Base-by-base conservation (phyloP, 2,888 invertebrate genomes). In the Acheta domesticus region DNA sequence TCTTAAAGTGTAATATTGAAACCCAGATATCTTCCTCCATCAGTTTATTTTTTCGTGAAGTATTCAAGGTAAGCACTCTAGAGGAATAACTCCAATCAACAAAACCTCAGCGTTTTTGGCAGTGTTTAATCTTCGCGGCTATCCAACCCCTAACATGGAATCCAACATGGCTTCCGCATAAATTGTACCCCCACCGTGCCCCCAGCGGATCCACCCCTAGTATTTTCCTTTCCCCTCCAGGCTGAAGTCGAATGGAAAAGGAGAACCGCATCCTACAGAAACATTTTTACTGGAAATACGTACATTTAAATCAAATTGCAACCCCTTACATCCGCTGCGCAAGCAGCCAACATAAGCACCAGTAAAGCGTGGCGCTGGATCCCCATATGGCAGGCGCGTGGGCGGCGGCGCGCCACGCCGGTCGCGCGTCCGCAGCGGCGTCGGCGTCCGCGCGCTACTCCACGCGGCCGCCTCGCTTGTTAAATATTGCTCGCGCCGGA, bases 161-260 rank as follows among this genome's bases (percentile, higher is more conserved):
- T 62, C 62, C 62, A 62, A n/a, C 62, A 62, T 62, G 62, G 62
- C 62, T 62, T 62, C 62, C 62, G 62, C n/a, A 14, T n/a, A 62
- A 14, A 62, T 62, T 62, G 14, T 62, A 62, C 62, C 62, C 62
- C 62, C 62, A 62, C 62, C 62, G 62, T n/a, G 14, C 16, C 5
- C 36, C 14, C 14, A 16, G n/a, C 16, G 62, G 62, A 16, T 62
- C 62, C 62, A 62, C 62, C 62, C 62, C 62, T n/a, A 19, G 62
- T 62, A 62, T 14, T n/a, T n/a, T 36, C 36, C 5, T 36, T 36
- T 36, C 36, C 36, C 36, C 36, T 36, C 36, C 36, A 36, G 8
- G 8, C 8, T 36, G n/a, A 62, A 62, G 14, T 19, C 62, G n/a
- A n/a, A 62, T 14, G n/a, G n/a, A 62, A 62, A 62, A 62, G 62